phyloP scores from a whole-genome alignment of 2,888 invertebrate species.

The Onchidella celtica region DNA sequence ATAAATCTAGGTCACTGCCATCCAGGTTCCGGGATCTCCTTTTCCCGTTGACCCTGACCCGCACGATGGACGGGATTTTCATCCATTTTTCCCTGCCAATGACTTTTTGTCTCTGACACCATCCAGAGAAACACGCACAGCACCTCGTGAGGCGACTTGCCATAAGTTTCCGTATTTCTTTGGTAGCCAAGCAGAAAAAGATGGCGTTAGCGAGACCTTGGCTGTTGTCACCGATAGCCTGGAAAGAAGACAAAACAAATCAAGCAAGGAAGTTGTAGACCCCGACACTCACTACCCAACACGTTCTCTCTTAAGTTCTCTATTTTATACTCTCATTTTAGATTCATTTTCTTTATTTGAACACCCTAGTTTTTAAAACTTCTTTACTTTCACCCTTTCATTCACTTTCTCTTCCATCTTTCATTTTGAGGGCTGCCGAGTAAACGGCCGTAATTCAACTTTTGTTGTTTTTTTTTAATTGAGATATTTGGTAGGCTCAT shows the following conservation, averaged over 20 bases:
- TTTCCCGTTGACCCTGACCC: constrained; percentile 3
- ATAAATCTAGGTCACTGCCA: constrained; percentile 53
- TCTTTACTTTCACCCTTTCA: no score
- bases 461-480: no score
- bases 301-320: not conserved
- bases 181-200: constrained; percentile 58
- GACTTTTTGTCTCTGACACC: constrained; percentile 36
- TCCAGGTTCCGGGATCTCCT: constrained; percentile 39
- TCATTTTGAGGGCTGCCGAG: no score
- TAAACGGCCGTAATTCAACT: no score
- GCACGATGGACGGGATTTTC: constrained; percentile 45
- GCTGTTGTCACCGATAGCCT: constrained; percentile 62
- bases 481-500: no score
- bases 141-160: constrained; percentile 19
- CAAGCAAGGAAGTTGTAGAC: no score
- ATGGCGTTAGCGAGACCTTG: constrained; percentile 60
- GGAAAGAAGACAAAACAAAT: constrained; percentile 16
- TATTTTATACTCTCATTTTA: no score
- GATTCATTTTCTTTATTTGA: no score
- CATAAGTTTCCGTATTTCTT: constrained; percentile 54
- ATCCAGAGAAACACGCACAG: constrained; percentile 39
- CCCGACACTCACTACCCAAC: not conserved
- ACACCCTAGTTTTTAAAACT: no score
- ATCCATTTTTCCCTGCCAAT: constrained; percentile 27
- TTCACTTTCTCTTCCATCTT: no score